Base-by-base conservation (phyloP, 2,113 vertebrate genomes). In the Apodemus speciosus region DNA sequence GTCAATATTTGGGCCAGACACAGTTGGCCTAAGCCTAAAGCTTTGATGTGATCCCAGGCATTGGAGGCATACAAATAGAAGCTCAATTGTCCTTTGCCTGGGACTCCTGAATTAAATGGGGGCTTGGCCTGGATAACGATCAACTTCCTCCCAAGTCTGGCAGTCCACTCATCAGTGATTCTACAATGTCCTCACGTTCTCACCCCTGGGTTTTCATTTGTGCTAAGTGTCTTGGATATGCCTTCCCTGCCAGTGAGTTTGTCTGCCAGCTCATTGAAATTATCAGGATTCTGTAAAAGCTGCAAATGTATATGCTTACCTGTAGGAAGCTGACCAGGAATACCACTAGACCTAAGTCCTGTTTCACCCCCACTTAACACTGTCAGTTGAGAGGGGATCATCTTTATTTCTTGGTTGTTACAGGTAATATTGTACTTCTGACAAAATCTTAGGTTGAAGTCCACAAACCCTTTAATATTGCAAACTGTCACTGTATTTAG, bases 351-450 rank as follows among this genome's bases (percentile, higher is more conserved):
- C 38, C 30, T 85, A 76, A 92, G 7, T 77, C 35, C 35, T n/a
- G 18, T 76, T 85, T 13, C 18, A 85, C 38, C 71, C n/a, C 13
- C 18, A 77, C 88, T 95, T 87, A 40, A 69, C 6, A 23, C 35
- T 89, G 56, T 91, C 38, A 84, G 21, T 20, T 93, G 32, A 89
- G 85, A 93, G 91, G 91, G 60, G 14, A 75, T 89, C 1, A 91
- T 89, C 89, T 89, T 89, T 85, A 86, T 76, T 81, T 93, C 9
- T 68, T 72, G 69, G 56, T 79, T 79, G 25, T 88, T 92, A 80
- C 13, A 51, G 27, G 56, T 68, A 90, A 38, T 85, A 80, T 23
- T 80, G 23, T 81, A 38, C 40, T 27, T 13, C 21, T 62, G n/a
- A 83, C 56, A 83, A 40, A 84, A 64, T 58, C 2, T 2, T 80